These are phyloP conservation scores for Brachynemurus nebulosus DNA, from an alignment of 2,888 invertebrate species.

Conservation along the genomic window DNA sequence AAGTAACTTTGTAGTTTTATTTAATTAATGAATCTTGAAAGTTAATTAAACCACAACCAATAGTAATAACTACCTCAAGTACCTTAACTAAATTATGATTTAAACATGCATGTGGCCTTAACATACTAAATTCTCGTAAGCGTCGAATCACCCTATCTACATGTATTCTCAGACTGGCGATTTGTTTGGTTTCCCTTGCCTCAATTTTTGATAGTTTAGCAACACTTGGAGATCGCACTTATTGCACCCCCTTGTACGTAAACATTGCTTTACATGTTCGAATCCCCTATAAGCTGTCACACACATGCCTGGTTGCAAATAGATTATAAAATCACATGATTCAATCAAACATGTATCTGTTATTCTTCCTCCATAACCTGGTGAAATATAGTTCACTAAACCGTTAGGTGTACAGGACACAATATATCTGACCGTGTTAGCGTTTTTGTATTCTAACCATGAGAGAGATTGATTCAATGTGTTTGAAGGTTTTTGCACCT, in stretches of 20 bases:
- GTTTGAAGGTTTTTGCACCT: conserved; percentile 26
- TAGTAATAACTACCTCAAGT: conserved; percentile 9
- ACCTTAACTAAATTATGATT: conserved; percentile 9
- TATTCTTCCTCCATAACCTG: not conserved
- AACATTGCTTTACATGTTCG: not conserved
- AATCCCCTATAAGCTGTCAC: not conserved
- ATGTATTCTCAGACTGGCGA: conserved; percentile 11
- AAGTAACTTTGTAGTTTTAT: not conserved
- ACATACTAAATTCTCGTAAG: conserved; percentile 2
- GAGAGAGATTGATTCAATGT: conserved; percentile 23
- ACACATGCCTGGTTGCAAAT: conserved; percentile 5
- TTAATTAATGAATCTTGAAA: conserved; percentile 13
- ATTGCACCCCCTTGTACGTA: not conserved
- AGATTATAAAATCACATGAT: conserved; percentile 14
- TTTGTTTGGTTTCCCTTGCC: conserved; percentile 3
- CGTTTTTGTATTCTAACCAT: conserved; percentile 25
- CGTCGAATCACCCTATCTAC: conserved; percentile 10
- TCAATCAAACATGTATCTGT: conserved; percentile 11
- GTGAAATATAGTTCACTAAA: conserved; percentile 7
- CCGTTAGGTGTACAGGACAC: conserved; percentile 20
- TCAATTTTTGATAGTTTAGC: not conserved
- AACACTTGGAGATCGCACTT: not conserved
- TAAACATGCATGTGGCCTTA: conserved; percentile 7
- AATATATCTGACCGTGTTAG: conserved; percentile 12
- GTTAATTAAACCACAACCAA: conserved; percentile 15